phyloP scores from a whole-genome alignment of 2,888 invertebrate genomes.

The Agrotis exclamationis region DNA sequence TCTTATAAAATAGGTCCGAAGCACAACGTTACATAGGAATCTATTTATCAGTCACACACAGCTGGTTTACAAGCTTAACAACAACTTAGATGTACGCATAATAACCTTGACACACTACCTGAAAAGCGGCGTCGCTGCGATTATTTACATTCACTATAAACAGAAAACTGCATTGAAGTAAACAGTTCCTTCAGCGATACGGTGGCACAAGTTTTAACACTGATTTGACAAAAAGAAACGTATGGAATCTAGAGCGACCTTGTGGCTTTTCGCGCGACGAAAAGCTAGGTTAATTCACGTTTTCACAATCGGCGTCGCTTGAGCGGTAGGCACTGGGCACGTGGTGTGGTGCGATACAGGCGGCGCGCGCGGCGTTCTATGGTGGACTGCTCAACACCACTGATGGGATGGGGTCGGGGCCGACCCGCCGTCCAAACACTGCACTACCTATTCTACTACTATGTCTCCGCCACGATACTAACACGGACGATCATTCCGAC shows the following conservation, averaged over 20 bases:
- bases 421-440: conserved; percentile 81
- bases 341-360: conserved; percentile 65
- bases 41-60: not conserved
- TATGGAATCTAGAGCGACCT: conserved; percentile 37
- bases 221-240: conserved; percentile 37
- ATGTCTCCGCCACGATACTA: conserved; percentile 64
- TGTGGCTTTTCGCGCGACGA: conserved; percentile 51
- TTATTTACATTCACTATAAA: conserved; percentile 62
- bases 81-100: conserved; percentile 36
- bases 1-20: not conserved
- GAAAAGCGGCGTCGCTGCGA: conserved; percentile 58
- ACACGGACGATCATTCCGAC: conserved; percentile 57
- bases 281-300: conserved; percentile 55
- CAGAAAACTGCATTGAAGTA: conserved; percentile 57
- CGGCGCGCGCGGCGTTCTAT: conserved; percentile 84
- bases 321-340: conserved; percentile 45
- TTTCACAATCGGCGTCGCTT: conserved; percentile 52
- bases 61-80: conserved; percentile 12
- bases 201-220: conserved; percentile 53
- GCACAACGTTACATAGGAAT: not conserved
- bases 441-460: conserved; percentile 76
- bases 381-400: conserved; percentile 79
- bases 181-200: conserved; percentile 39
- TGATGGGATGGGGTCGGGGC: conserved; percentile 86
- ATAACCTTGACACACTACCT: conserved; percentile 70